Evolutionary conservation across 2,888 invertebrate genomes (phyloP), one percentile per base, ranked within the genome.

Genomic region (Leucophenga maculata): DNA sequence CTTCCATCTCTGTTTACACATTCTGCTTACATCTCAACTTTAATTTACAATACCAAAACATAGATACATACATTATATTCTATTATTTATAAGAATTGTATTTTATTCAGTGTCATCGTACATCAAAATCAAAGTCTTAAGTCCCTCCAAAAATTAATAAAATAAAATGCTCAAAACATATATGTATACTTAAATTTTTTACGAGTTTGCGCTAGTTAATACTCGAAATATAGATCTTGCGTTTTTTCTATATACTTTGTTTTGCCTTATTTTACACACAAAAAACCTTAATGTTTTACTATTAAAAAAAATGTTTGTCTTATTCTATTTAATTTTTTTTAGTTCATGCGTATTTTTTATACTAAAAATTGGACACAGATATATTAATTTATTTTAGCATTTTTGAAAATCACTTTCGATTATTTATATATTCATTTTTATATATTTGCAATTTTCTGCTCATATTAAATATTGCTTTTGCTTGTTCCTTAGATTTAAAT

Each of bases 91-190:
- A 64, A 72, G 60, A 74, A 70, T 75, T 71, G 83, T 77, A 70
- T 11, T 31, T 59, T 39, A 11, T 57, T 22, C n/a, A n/a, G n/a
- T n/a, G 9, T 59, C 11, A 20, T 59, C 57, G 22, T 50, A 62
- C 32, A 72, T 62, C 65, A 76, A 85, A 85, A 84, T 78, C 84
- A 87, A 86, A 87, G 87, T 87, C 87, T 87, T 86, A 85, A 86
- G 84, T 85, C 87, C 87, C 87, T 87, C 87, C 87, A 85, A 80
- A 65, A 22, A 65, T 44, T 52, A 50, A 50, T 16, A 18, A 60
- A 44, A 50, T 11, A 31, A 68, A 44, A 57, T 48, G 16, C 26
- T 65, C 59, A 54, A 26, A 60, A 20, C 64, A 31, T 60, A 62
- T 71, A 62, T 62, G 65, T 65, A 67, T 75, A 32, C 32, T 6